Evolutionary conservation across 1,140 invertebrate species (phyloP).

Genomic region (Drosophila persimilis): DNA sequence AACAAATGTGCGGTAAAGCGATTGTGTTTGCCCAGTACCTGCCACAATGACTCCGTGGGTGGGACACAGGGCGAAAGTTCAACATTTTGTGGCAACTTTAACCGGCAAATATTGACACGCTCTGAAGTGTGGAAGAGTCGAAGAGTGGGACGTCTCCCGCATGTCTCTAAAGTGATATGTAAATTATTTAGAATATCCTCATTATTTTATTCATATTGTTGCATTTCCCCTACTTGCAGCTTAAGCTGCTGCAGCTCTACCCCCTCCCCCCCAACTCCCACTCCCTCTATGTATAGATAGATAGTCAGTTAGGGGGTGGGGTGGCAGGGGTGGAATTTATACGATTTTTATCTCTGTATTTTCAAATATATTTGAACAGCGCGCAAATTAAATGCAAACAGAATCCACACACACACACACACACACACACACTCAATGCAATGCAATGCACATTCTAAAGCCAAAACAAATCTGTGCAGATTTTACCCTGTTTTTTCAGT

Average conservation of each 20-base stretch:
- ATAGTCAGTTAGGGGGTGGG: background rate
- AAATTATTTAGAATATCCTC: constrained; percentile 17
- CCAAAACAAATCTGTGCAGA: constrained; percentile 25
- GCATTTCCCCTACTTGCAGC: background rate
- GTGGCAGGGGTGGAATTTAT: background rate
- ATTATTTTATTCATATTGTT: constrained; percentile 43
- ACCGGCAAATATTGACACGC: constrained; percentile 10
- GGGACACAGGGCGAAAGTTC: constrained; percentile 8
- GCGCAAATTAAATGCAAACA: constrained; percentile 72
- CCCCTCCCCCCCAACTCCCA: too few relatives aligned
- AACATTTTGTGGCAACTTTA: constrained; percentile 6
- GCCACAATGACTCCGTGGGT: constrained; percentile 8
- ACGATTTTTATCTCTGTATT: constrained; percentile 8
- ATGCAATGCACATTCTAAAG: constrained; percentile 26
- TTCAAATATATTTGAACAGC: constrained; percentile 48
- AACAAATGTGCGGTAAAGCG: constrained; percentile 18
- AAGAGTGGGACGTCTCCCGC: background rate
- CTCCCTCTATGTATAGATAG: constrained; percentile 6
- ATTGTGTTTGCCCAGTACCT: constrained; percentile 12
- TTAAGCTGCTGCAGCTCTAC: constrained; percentile 8
- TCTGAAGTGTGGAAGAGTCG: constrained; percentile 15
- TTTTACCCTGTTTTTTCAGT: constrained; percentile 1
- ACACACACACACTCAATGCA: background rate
- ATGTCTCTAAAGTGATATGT: constrained; percentile 5
- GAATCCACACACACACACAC: constrained; percentile 26